Percentiles rank a stretch among this genome's conserved stretches.
phyloP scores from a whole-genome alignment of 1,140 invertebrate genomes.

The Pemphigus obesinymphae region DNA sequence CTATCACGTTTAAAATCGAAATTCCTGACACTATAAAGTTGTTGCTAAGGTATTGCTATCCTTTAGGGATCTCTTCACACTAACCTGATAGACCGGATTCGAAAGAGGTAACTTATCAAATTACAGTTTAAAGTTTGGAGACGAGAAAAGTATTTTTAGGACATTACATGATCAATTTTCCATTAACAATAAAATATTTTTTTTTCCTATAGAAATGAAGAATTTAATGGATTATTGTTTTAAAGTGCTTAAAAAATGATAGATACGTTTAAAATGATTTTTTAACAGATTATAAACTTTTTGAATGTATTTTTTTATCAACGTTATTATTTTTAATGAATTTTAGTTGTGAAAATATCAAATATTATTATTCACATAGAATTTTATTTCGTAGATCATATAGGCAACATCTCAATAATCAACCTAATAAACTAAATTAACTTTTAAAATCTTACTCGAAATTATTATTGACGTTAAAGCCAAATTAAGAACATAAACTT shows the following conservation, averaged over 20 bases:
- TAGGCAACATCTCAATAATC: too few relatives aligned
- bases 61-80: not conserved
- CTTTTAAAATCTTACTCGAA: too few relatives aligned
- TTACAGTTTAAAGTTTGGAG: constrained; percentile 1
- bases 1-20: constrained; percentile 27
- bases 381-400: too few relatives aligned
- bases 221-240: not conserved
- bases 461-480: too few relatives aligned
- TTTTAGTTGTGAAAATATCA: too few relatives aligned
- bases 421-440: too few relatives aligned
- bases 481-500: too few relatives aligned
- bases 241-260: not conserved
- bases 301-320: too few relatives aligned
- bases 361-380: too few relatives aligned
- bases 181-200: not conserved
- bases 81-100: constrained; percentile 11
- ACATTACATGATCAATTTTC: not conserved
- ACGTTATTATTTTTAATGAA: too few relatives aligned
- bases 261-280: not conserved
- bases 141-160: not conserved
- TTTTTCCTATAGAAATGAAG: not conserved
- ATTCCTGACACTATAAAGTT: constrained; percentile 35
- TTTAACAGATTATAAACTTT: too few relatives aligned
- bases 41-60: constrained; percentile 9
- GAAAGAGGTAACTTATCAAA: constrained; percentile 33